Conservation (phyloP, 1,140 invertebrate genomes). For the Drosophila seguyi region DNA sequence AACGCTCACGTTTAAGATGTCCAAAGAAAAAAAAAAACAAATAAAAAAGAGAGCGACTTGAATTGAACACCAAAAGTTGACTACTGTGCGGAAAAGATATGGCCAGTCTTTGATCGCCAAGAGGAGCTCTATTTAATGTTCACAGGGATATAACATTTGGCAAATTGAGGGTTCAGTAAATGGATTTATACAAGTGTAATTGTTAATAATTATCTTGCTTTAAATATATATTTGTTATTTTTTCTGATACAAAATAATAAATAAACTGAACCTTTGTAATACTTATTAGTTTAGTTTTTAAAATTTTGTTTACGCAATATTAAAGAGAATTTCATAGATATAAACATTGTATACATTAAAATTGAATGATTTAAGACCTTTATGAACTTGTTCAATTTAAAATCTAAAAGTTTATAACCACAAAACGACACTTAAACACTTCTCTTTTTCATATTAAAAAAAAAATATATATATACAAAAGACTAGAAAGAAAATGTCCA, state of each 20-base stretch:
- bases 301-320: too few species aligned
- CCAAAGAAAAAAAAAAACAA: constrained; percentile 47
- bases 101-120: constrained; percentile 5
- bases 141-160: background rate
- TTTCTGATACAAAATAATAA: background rate
- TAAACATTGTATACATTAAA: too few species aligned
- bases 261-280: too few species aligned
- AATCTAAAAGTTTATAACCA: background rate
- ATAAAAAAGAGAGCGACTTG: constrained; percentile 33
- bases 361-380: too few species aligned
- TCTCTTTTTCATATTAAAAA: background rate
- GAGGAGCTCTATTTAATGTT: constrained; percentile 6
- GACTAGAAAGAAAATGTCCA: constrained; percentile 15
- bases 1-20: constrained; percentile 79
- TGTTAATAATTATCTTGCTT: background rate
- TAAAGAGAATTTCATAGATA: too few species aligned
- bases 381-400: background rate
- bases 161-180: background rate
- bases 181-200: background rate
- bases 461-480: background rate
- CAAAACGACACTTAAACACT: background rate
- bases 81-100: constrained; percentile 33
- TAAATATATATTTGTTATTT: too few species aligned
- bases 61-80: constrained; percentile 24
- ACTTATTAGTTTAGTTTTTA: too few species aligned